Evolutionary conservation across 2,888 invertebrate species (phyloP).

Genomic region (Meiosimyza decipiens): DNA sequence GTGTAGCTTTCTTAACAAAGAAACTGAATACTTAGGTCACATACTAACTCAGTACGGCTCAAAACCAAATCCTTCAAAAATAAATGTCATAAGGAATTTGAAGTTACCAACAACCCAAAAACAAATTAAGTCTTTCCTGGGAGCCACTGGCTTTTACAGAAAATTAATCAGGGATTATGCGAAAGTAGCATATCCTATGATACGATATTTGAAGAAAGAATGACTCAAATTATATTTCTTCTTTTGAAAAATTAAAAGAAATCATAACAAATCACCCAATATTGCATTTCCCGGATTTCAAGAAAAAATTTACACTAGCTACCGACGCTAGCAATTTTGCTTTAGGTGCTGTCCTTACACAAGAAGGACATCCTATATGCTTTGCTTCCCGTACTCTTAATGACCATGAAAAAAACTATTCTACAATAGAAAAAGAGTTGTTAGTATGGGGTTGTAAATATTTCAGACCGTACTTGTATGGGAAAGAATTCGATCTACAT

Average conservation of each 20-base stretch:
- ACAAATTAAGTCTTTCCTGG: slow-evolving; percentile 16
- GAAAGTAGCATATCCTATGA: slow-evolving; percentile 38
- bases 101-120: slow-evolving; percentile 13
- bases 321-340: no score
- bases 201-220: slow-evolving; percentile 1
- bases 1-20: slow-evolving; percentile 38
- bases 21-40: slow-evolving; percentile 37
- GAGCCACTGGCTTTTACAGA: slow-evolving; percentile 43
- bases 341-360: no score
- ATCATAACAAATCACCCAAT: no score
- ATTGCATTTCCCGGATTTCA: no score
- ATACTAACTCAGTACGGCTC: slow-evolving; percentile 31
- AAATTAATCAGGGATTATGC: slow-evolving; percentile 42
- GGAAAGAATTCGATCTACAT: slow-evolving; percentile 48
- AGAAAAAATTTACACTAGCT: no score
- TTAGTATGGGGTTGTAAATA: slow-evolving; percentile 49
- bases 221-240: no score
- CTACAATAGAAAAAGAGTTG: slow-evolving; percentile 56
- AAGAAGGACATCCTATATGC: slow-evolving; percentile 48
- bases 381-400: slow-evolving; percentile 50
- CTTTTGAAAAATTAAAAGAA: no score
- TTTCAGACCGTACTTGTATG: slow-evolving; percentile 54
- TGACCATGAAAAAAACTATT: slow-evolving; percentile 47
- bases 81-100: slow-evolving; percentile 39
- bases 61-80: slow-evolving; percentile 38